Conservation (phyloP, 2,888 invertebrate species). For the Conomelus anceps region DNA sequence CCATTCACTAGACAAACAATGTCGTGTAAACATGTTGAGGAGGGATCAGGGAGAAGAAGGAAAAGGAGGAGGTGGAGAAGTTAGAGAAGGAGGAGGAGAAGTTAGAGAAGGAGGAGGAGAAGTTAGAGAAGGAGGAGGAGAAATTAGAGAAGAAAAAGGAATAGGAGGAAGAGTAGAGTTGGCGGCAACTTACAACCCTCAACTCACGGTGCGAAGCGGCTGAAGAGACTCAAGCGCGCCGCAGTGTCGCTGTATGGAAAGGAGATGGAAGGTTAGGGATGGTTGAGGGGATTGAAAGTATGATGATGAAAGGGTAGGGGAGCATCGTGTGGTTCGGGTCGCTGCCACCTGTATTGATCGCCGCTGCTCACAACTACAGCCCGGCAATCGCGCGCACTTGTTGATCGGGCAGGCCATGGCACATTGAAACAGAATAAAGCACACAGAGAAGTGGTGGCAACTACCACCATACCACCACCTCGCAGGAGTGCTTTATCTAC, state of each 20-base stretch:
- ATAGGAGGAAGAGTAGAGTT: background rate
- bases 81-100: background rate
- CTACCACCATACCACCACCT: background rate
- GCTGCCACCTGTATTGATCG: constrained; percentile 9
- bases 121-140: background rate
- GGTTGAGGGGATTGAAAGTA: too few species aligned
- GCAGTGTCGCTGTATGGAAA: background rate
- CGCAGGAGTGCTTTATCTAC: background rate
- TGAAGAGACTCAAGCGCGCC: too few species aligned
- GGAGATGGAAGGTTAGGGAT: background rate
- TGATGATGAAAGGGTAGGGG: background rate
- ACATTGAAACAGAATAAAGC: background rate
- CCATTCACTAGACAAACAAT: background rate
- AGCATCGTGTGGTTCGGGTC: background rate
- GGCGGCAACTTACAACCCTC: too few species aligned
- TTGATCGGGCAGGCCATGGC: background rate
- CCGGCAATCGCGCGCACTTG: background rate
- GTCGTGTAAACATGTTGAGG: background rate
- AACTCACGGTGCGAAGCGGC: background rate
- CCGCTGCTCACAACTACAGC: background rate
- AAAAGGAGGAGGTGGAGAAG: background rate
- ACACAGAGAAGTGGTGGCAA: too few species aligned
- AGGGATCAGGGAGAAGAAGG: background rate
- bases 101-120: background rate
- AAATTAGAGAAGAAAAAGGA: background rate